Conservation (phyloP, 2,888 invertebrate species). For the Diaprepes abbreviatus region DNA sequence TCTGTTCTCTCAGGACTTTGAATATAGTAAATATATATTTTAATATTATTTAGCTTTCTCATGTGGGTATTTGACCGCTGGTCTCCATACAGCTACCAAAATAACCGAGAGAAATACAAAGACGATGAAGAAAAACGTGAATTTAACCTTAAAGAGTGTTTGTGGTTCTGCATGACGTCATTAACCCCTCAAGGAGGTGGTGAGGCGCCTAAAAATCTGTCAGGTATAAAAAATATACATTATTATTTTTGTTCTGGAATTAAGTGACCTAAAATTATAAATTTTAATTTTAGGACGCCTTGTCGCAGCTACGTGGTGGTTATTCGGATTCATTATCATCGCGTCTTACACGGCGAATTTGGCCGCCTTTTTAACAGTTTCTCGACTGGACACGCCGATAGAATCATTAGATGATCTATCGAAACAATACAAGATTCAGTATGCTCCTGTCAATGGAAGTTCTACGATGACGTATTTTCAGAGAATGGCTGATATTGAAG, state of each 20-base stretch:
- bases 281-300: constrained; percentile 70
- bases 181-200: constrained; percentile 96
- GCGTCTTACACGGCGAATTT: constrained; percentile 98
- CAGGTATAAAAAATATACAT: constrained; percentile 71
- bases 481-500: constrained; percentile 96
- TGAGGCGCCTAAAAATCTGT: constrained; percentile 96
- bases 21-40: too few species aligned
- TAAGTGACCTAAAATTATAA: too few species aligned
- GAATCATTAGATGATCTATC: constrained; percentile 95
- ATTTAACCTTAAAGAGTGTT: constrained; percentile 94
- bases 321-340: constrained; percentile 98
- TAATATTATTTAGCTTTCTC: constrained; percentile 78
- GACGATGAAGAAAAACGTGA: constrained; percentile 95
- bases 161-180: constrained; percentile 99
- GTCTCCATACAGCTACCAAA: constrained; percentile 97
- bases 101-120: constrained; percentile 92
- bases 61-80: constrained; percentile 98
- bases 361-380: constrained; percentile 96
- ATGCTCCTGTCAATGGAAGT: constrained; percentile 91
- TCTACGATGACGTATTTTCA: constrained; percentile 94
- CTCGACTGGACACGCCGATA: constrained; percentile 91
- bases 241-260: neutral
- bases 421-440: constrained; percentile 92
- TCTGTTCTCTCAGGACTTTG: too few species aligned
- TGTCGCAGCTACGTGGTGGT: constrained; percentile 98